Base-by-base conservation (phyloP, 2,888 invertebrate genomes). In the Sarcophaga rosellei region DNA sequence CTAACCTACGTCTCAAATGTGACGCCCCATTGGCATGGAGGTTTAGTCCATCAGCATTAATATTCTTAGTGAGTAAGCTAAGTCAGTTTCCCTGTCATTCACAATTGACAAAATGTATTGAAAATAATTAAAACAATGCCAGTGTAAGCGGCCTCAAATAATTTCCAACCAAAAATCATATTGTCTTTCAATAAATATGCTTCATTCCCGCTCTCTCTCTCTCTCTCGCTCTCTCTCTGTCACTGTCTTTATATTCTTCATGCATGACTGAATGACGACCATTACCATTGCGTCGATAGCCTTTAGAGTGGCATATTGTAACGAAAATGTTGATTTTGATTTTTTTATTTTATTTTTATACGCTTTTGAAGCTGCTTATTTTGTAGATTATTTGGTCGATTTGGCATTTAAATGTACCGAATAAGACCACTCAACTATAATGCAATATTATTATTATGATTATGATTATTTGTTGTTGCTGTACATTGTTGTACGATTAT, bases 391-490 rank as follows among this genome's bases (percentile, higher is more conserved):
- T 75, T 78, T 70, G 78, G 65, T 79, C 53, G 69, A 57, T 80
- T 83, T 80, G 72, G 65, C 66, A 72, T 68, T 79, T 65, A 70
- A 75, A 75, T 78, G 72, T 77, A 77, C 72, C 66, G 15, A 76
- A 68, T 61, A 68, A 35, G 53, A 53, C 12, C 17, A 15, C 53
- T 61, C 4, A n/a, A 20, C 20, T 21, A 11, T 21, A 4, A 12
- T 25, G 25, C 61, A 11, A 72, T 75, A 72, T 75, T 82, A 73
- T 66, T 62, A 65, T 85, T 78, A 80, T 73, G 70, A 70, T 76
- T 80, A 83, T 83, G 53, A 45, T 45, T 77, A 57, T 57, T 57
- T 85, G 57, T 79, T 82, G 72, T 86, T 76, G 72, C 70, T 23
- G 45, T n/a, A n/a, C n/a, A n/a, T 66, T 15, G 53, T 53, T 53